phyloP scores from a whole-genome alignment of 2,113 vertebrate genomes.

The Bombycilla garrulus region DNA sequence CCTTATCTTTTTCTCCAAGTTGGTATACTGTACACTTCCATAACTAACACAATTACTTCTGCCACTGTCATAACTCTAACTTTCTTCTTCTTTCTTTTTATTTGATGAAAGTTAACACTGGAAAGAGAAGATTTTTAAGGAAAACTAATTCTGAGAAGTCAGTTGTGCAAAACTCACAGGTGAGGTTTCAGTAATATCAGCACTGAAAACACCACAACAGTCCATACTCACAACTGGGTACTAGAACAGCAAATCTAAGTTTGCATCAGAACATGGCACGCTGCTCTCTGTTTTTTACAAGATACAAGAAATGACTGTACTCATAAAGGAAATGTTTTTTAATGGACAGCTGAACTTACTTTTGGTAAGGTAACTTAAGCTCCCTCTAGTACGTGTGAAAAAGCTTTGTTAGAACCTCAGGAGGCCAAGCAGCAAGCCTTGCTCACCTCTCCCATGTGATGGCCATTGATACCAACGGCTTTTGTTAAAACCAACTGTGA shows the following conservation, averaged over 20 bases:
- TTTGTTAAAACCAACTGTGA: neutral
- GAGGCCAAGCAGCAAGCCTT: neutral
- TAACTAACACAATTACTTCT: neutral
- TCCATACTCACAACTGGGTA: neutral
- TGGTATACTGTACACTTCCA: neutral
- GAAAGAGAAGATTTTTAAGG: neutral
- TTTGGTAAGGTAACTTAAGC: neutral
- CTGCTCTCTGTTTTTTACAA: neutral
- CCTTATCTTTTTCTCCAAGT: neutral
- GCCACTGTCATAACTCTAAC: neutral
- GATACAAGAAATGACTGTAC: neutral
- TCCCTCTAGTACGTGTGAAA: neutral
- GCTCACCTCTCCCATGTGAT: neutral
- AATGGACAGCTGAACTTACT: neutral
- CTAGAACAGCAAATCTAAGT: neutral
- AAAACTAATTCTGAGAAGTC: neutral
- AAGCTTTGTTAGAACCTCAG: neutral
- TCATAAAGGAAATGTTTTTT: neutral
- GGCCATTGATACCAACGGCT: neutral
- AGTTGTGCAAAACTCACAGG: neutral
- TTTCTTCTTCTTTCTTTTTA: neutral
- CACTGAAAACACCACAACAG: neutral
- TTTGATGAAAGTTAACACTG: neutral
- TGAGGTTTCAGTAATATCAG: neutral
- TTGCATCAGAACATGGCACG: accelerated